Evolutionary conservation across 35 echinoderm and acorn worm species (phyloP).

Genomic region (Lytechinus variegatus): DNA sequence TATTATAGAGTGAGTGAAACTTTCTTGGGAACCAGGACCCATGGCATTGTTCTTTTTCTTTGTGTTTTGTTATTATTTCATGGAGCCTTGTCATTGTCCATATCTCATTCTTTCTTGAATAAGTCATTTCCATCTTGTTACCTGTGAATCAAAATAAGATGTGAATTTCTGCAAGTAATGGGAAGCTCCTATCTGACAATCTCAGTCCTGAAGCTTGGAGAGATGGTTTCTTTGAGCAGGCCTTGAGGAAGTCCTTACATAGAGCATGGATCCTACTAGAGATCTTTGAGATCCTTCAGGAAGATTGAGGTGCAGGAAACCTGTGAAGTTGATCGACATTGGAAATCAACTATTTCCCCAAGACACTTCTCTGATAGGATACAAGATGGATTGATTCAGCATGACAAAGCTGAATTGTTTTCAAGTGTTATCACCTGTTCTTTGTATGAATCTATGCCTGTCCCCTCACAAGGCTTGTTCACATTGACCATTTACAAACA

Average conservation of each 20-base stretch:
- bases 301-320: not conserved
- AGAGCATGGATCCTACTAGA: not conserved
- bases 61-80: not conserved
- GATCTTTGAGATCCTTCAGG: not conserved
- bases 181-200: not conserved
- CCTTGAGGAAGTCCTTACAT: not conserved
- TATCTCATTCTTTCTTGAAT: not conserved
- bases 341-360: conserved; percentile 3
- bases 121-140: conserved; percentile 13
- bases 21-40: too few species aligned
- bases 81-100: not conserved
- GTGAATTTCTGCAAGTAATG: not conserved
- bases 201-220: not conserved
- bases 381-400: not conserved
- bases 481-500: not conserved
- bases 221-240: not conserved
- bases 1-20: too few species aligned
- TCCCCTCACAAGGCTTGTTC: not conserved
- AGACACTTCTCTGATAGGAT: not conserved
- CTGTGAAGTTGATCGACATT: conserved; percentile 18
- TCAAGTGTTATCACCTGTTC: not conserved
- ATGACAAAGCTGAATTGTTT: conserved; percentile 3
- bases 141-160: not conserved
- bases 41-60: not conserved
- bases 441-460: not conserved